phyloP scores from a whole-genome alignment of 2,888 invertebrate genomes.

The Cotesia congregata region DNA sequence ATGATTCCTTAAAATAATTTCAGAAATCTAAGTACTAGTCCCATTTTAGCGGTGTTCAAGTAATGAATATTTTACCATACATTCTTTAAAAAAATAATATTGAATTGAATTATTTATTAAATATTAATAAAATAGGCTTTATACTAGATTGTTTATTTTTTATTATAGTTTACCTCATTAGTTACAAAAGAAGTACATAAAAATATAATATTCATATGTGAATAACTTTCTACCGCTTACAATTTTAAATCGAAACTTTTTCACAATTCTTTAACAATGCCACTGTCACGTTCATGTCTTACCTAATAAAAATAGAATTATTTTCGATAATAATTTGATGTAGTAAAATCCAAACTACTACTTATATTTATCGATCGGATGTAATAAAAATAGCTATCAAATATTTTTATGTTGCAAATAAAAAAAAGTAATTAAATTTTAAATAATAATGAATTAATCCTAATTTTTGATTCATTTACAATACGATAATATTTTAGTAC shows the following conservation, averaged over 20 bases:
- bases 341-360: neutral
- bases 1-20: no score
- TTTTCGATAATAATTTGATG: neutral
- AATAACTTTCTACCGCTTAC: neutral
- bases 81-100: neutral
- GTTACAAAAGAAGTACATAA: conserved; percentile 1
- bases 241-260: neutral
- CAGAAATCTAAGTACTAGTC: no score
- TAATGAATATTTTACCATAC: no score
- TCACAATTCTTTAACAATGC: neutral
- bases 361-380: neutral
- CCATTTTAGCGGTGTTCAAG: no score
- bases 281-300: neutral
- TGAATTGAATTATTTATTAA: neutral
- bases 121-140: neutral
- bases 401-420: neutral
- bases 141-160: neutral
- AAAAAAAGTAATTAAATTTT: neutral
- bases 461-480: neutral
- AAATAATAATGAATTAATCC: neutral
- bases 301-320: neutral
- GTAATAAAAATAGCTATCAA: neutral
- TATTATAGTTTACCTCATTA: neutral
- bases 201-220: neutral
- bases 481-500: neutral